Percentiles rank a stretch among this genome's conserved stretches.
These are phyloP conservation scores for Triplophysa dalaica DNA, from an alignment of 2,113 vertebrate species.

Conservation along the genomic window DNA sequence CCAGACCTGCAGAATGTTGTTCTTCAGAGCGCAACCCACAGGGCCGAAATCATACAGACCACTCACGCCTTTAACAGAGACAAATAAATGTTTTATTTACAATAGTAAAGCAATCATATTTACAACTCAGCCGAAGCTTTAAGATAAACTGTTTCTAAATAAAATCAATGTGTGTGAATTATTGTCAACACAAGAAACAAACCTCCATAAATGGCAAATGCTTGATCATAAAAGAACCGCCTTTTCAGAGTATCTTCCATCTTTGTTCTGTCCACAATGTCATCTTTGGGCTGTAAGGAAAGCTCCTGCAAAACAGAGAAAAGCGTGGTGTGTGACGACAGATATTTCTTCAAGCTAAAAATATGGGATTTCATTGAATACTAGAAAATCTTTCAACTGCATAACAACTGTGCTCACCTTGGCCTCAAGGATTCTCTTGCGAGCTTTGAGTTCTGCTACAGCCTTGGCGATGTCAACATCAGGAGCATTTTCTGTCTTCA, in stretches of 20 bases:
- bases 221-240: conserved; percentile 98
- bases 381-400: not conserved
- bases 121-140: not conserved
- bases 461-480: conserved; percentile 91
- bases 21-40: conserved; percentile 96
- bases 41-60: conserved; percentile 97
- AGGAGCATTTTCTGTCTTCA: conserved; percentile 89
- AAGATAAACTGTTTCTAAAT: not conserved
- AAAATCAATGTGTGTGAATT: not conserved
- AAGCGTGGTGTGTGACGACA: not conserved
- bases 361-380: not conserved
- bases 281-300: conserved; percentile 93
- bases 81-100: not conserved
- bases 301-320: conserved; percentile 79
- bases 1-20: conserved; percentile 95
- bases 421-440: conserved; percentile 88
- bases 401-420: conserved; percentile 75
- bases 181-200: conserved; percentile 3
- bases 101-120: not conserved
- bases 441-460: conserved; percentile 92
- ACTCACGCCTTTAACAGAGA: conserved; percentile 83
- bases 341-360: not conserved
- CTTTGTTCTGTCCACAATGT: conserved; percentile 90
- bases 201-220: conserved; percentile 99
- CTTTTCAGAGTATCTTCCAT: conserved; percentile 98